Evolutionary conservation across 2,888 invertebrate genomes (phyloP), one percentile per base, ranked within the genome.

Genomic region (Pyrgus malvae): DNA sequence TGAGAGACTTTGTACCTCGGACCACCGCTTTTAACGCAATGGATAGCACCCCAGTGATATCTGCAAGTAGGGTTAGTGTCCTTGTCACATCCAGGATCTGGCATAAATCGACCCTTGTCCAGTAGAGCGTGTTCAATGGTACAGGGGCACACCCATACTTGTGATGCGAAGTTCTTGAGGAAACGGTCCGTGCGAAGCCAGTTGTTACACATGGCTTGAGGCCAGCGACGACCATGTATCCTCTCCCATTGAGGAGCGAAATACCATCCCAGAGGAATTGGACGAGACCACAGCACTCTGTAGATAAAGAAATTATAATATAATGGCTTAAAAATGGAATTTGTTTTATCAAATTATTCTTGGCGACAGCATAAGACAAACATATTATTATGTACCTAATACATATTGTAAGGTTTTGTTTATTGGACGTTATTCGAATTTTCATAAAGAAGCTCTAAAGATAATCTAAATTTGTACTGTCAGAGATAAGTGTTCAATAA

Each of bases 201-300:
- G 66, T 94, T 94, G 78, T 97, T 95, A 80, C 99, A 99, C 71
- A 97, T 91, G 3, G 92, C 86, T 56, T 94, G 92, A 0, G 97
- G 92, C 99, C 99, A 99, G 55, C 93, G 92, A 3, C 80, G 75
- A 0, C 99, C 99, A 66, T 95, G 93, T 42, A 92, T 78, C 12
- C 93, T 89, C 74, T 96, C 94, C 98, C 98, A 98, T 78, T 98
- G 97, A 0, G 95, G 93, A 0, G 92, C 93, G 74, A 98, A 97
- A 78, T 98, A 98, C 98, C 98, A 98, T 0, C 92, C 97, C 8
- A 98, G 85, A 1, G 98, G 98, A 61, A 98, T 95, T 0, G 98
- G 97, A 55, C 94, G 93, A 71, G 97, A 97, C 98, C 98, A 98
- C 8, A 98, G 90, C 0, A 95, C 91, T 0, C 93, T 93, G 72